Conservation (phyloP, 2,113 vertebrate genomes). For the Orientallactaga bullata region DNA sequence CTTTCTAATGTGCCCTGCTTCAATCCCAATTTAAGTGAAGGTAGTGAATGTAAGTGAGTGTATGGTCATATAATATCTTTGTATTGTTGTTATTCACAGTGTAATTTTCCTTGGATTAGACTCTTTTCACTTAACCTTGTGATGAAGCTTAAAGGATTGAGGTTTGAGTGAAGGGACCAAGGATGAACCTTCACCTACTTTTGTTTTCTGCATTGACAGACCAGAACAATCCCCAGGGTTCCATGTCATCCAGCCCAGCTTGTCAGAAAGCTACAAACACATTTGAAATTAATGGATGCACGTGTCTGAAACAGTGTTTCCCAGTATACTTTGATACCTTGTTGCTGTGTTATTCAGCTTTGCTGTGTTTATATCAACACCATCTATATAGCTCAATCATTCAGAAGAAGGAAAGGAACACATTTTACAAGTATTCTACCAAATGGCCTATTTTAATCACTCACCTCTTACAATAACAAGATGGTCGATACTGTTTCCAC, state of each 20-base stretch:
- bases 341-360: slow-evolving; percentile 9
- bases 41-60: neutral
- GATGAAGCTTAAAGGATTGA: neutral
- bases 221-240: neutral
- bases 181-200: neutral
- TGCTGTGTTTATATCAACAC: neutral
- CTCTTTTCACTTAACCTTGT: neutral
- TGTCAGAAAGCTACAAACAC: neutral
- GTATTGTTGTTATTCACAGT: neutral
- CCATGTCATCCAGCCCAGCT: neutral
- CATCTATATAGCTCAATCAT: neutral
- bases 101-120: neutral
- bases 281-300: neutral
- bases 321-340: neutral
- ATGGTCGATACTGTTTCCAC: neutral
- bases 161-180: neutral
- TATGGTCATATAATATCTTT: neutral
- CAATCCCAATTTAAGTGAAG: neutral
- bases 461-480: neutral
- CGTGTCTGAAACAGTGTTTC: neutral
- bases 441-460: neutral
- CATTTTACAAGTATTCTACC: neutral
- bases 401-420: neutral
- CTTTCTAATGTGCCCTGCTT: neutral
- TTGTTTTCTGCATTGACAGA: neutral